Evolutionary conservation across 2,113 vertebrate genomes (phyloP).

Genomic region (Zosterops hypoxanthus): DNA sequence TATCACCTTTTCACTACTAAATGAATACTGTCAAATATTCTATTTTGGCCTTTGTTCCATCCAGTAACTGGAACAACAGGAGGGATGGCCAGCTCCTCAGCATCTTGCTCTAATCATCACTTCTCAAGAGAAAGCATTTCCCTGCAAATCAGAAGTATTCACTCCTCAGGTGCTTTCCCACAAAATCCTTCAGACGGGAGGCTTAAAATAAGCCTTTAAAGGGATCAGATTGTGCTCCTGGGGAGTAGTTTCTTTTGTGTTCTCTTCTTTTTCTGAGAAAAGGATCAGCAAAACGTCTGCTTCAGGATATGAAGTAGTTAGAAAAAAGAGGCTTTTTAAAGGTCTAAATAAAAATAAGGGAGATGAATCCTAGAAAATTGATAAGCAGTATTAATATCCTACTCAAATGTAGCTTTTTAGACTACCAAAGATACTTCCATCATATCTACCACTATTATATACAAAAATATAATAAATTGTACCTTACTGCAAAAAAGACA

Average conservation of each 20-base stretch:
- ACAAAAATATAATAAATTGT: not conserved
- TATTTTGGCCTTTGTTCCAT: not conserved
- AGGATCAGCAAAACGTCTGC: slow-evolving; percentile 40
- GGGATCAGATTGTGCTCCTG: slow-evolving; percentile 16
- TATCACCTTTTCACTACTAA: not conserved
- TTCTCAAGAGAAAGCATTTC: slow-evolving; percentile 18
- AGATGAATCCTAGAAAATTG: not conserved
- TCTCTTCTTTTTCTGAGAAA: slow-evolving; percentile 34
- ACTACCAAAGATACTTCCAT: not conserved
- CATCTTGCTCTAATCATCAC: not conserved
- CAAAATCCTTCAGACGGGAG: slow-evolving; percentile 12
- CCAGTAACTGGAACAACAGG: not conserved
- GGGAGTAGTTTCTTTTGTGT: not conserved
- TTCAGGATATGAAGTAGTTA: not conserved
- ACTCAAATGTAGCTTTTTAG: not conserved
- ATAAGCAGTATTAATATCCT: not conserved
- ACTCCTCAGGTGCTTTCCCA: slow-evolving; percentile 49
- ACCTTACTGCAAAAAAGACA: not conserved
- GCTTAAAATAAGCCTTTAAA: slow-evolving; percentile 57
- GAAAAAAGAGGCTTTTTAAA: slow-evolving; percentile 17
- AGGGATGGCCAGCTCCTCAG: not conserved
- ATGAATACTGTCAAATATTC: not conserved
- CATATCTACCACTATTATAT: not conserved
- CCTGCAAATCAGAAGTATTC: slow-evolving; percentile 21
- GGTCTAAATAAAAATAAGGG: not conserved